Conservation (phyloP, 2,797 vertebrate genomes). For the Perodicticus potto region DNA sequence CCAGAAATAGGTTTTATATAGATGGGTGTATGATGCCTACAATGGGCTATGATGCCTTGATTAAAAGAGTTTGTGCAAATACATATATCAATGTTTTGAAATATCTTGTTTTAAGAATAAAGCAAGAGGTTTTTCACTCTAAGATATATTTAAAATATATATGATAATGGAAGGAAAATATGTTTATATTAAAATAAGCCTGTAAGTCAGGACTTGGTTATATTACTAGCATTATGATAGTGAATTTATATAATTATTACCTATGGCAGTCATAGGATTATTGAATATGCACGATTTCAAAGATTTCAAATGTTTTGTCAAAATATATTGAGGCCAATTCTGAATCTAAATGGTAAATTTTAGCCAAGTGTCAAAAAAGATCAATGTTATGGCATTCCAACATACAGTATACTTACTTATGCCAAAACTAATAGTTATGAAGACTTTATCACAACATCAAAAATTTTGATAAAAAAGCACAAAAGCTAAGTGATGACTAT, state of each 20-base stretch:
- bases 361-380: slow-evolving; percentile 31
- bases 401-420: background rate
- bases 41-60: background rate
- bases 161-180: background rate
- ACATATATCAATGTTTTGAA: slow-evolving; percentile 22
- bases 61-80: slow-evolving; percentile 5
- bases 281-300: background rate
- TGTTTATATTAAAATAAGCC: background rate
- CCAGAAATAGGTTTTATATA: background rate
- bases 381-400: background rate
- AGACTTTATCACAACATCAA: background rate
- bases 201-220: background rate
- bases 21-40: background rate
- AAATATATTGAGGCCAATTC: slow-evolving; percentile 39
- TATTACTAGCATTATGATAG: background rate
- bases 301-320: slow-evolving; percentile 14
- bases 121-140: background rate
- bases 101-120: background rate
- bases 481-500: background rate
- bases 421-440: background rate
- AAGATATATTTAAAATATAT: background rate
- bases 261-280: background rate
- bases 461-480: background rate
- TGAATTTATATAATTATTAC: background rate
- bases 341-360: background rate